Percentiles rank a stretch among this genome's conserved stretches.
phyloP scores from a whole-genome alignment of 1,140 invertebrate species.

The Trichogramma pretiosum region DNA sequence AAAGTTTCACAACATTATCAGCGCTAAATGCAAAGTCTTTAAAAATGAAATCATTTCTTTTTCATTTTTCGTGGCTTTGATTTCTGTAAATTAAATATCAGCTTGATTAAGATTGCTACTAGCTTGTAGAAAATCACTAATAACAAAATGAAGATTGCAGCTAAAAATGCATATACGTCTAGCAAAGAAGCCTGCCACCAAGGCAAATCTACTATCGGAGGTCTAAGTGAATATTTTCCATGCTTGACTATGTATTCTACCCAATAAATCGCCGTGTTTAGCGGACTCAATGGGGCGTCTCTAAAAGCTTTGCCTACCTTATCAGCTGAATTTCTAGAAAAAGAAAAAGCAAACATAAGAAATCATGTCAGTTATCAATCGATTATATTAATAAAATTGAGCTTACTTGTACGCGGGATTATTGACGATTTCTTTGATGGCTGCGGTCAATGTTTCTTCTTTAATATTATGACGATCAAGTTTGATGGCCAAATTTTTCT shows the following conservation, averaged over 20 bases:
- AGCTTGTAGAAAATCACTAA: neutral
- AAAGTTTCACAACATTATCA: no score
- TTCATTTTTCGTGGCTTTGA: no score
- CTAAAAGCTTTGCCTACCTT: neutral
- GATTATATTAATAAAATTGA: no score
- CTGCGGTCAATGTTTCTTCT: slow-evolving; percentile 14
- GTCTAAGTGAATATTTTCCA: neutral
- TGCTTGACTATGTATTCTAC: slow-evolving; percentile 2
- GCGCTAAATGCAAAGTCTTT: no score
- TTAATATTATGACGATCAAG: slow-evolving; percentile 13
- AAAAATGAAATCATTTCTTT: no score
- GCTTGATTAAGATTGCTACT: no score
- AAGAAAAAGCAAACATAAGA: no score
- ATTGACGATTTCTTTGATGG: slow-evolving; percentile 18
- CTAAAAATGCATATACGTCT: slow-evolving; percentile 2
- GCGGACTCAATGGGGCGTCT: slow-evolving; percentile 3
- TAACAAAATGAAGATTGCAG: neutral
- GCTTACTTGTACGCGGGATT: slow-evolving; percentile 23
- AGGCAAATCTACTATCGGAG: neutral
- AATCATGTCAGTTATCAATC: no score
- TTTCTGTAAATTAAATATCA: no score
- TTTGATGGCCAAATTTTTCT: slow-evolving; percentile 13
- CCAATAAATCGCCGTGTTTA: slow-evolving; percentile 4
- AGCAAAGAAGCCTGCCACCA: neutral
- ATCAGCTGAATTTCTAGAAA: neutral